Conservation (phyloP, 2,113 vertebrate genomes). For the Antigone vipio region DNA sequence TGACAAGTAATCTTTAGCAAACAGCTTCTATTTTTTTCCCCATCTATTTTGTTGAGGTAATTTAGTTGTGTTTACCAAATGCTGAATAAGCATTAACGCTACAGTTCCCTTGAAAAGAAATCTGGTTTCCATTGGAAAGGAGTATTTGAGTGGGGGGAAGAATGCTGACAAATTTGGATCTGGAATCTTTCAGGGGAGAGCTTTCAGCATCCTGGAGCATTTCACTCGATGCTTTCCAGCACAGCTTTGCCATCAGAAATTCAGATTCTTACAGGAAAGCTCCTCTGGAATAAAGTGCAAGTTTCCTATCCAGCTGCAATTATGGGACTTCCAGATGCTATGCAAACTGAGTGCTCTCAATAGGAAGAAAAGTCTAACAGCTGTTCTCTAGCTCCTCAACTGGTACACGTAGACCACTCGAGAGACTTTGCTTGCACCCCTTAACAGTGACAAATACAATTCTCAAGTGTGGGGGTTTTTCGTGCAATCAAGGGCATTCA, state of each 20-base stretch:
- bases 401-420: accelerated
- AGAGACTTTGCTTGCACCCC: not conserved
- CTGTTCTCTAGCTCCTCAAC: not conserved
- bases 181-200: not conserved
- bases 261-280: not conserved
- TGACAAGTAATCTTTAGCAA: not conserved
- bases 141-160: not conserved
- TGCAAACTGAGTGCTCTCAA: not conserved
- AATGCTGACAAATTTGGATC: not conserved
- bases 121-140: not conserved
- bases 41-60: not conserved
- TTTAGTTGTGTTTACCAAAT: not conserved
- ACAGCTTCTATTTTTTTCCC: not conserved
- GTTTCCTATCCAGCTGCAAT: not conserved
- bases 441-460: not conserved
- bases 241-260: not conserved
- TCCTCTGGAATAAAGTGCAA: not conserved
- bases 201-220: not conserved
- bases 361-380: not conserved
- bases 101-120: not conserved
- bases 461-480: not conserved
- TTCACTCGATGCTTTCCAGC: not conserved
- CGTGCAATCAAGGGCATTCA: not conserved
- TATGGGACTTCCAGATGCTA: not conserved
- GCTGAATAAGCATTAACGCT: not conserved